Evolutionary conservation across 2,797 vertebrate species (phyloP), one percentile per base, ranked within the genome.

Genomic region (Rhinella marina): DNA sequence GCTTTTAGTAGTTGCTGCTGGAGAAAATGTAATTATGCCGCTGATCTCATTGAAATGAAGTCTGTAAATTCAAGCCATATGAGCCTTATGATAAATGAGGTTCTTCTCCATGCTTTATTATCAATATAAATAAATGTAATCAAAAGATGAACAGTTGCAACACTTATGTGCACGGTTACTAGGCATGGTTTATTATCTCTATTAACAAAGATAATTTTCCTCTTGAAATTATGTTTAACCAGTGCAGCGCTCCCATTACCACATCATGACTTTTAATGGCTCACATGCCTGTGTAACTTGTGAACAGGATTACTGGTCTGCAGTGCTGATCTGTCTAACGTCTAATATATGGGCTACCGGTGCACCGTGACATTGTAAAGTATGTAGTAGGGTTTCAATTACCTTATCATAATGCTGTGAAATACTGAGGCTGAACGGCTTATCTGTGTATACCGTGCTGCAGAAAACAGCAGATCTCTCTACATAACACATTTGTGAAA

Each of bases 1-100:
- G 88, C 88, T 86, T 89, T 87, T 89, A 89, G 88, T 86, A 86
- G 88, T 89, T 82, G 75, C 62, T 87, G 73, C 88, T 89, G 81
- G 73, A 86, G 62, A 79, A 77, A 87, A 89, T 89, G 29, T 83
- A 82, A 89, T 89, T 89, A 89, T 78, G 4, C 62, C 19, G 80
- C 80, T 86, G 72, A 89, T 89, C 79, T 86, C 73, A 89, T 77
- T 86, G 80, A 82, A 89, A 89, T 82, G 59, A 89, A 86, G 84
- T 86, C 50, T 27, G 68, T 89, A 82, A 89, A 86, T 82, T 82
- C 84, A 78, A 89, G 84, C 80, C 84, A 89, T 82, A 76, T 78
- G 80, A 89, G 77, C 68, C 77, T 85, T 85, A 41, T 85, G 82
- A 88, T 88, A 80, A 85, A 81, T 81, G 77, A 81, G 79, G 82